Percentiles rank a stretch among this genome's conserved stretches.
Conservation (phyloP, 2,797 vertebrate species). For the Falco columbarius region DNA sequence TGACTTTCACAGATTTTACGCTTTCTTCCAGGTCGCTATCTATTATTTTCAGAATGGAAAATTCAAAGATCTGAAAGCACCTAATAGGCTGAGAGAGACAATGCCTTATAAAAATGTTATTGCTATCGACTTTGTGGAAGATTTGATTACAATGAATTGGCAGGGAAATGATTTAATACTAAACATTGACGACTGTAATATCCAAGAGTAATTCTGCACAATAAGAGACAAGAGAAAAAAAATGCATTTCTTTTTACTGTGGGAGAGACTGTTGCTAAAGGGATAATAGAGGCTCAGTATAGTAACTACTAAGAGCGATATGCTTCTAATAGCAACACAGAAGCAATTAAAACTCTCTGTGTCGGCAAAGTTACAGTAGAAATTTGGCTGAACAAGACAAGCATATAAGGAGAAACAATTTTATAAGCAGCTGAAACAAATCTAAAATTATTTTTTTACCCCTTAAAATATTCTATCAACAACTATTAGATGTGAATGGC, state of each 20-base stretch:
- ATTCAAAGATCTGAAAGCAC: constrained; percentile 53
- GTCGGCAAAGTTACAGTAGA: not conserved
- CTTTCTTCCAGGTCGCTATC: not conserved
- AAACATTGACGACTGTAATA: constrained; percentile 43
- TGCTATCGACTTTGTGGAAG: constrained; percentile 71
- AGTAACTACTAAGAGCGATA: not conserved
- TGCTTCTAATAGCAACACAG: not conserved
- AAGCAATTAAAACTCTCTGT: not conserved
- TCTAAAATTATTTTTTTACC: not conserved
- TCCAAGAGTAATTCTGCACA: constrained; percentile 43
- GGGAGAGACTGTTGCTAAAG: constrained; percentile 7
- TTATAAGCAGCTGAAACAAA: not conserved
- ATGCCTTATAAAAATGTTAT: constrained; percentile 59
- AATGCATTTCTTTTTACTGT: not conserved
- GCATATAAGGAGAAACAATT: not conserved
- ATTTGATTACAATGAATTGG: constrained; percentile 73
- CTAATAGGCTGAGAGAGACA: constrained; percentile 57
- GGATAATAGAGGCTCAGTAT: not conserved
- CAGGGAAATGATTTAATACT: constrained; percentile 71
- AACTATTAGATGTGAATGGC: not conserved
- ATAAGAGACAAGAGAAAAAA: not conserved
- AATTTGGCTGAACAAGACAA: not conserved
- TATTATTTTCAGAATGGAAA: constrained; percentile 33
- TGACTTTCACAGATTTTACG: not conserved
- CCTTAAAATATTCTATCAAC: not conserved